Evolutionary conservation across 2,888 invertebrate species (phyloP).

Genomic region (Parnassius orleans): DNA sequence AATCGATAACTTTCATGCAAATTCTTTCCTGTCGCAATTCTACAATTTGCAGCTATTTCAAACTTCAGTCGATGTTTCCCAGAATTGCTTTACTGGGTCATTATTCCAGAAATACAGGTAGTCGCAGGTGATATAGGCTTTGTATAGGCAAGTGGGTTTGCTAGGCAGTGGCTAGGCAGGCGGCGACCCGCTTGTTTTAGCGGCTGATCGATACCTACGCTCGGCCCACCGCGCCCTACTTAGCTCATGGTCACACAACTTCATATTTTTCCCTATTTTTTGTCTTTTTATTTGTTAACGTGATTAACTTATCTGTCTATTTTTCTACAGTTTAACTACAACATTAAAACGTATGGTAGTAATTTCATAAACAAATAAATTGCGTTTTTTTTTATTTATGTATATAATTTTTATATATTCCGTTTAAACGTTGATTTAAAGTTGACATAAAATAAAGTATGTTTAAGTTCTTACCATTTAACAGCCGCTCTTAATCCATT

Average conservation of each 20-base stretch:
- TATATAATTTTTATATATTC: too few relatives aligned
- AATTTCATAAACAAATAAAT: too few relatives aligned
- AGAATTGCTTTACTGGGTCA: constrained; percentile 66
- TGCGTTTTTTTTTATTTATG: too few relatives aligned
- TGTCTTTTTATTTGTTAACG: not conserved
- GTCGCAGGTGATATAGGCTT: constrained; percentile 56
- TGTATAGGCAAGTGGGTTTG: constrained; percentile 47
- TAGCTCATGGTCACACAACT: constrained; percentile 60
- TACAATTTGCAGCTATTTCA: constrained; percentile 1
- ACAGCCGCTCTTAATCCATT: too few relatives aligned
- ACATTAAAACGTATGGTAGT: too few relatives aligned
- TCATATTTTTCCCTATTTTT: constrained; percentile 55
- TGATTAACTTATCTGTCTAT: not conserved
- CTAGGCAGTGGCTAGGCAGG: constrained; percentile 62
- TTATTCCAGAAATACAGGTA: constrained; percentile 58
- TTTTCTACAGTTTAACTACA: too few relatives aligned
- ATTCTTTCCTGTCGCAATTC: not conserved
- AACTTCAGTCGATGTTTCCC: constrained; percentile 45
- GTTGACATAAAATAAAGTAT: too few relatives aligned
- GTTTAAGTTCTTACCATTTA: too few relatives aligned
- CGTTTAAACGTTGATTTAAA: too few relatives aligned
- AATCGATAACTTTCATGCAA: not conserved
- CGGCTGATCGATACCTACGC: constrained; percentile 69
- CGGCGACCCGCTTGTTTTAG: constrained; percentile 67
- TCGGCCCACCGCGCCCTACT: constrained; percentile 68